phyloP scores from a whole-genome alignment of 35 echinoderm and acorn worm genomes.

The Hemicentrotus pulcherrimus region DNA sequence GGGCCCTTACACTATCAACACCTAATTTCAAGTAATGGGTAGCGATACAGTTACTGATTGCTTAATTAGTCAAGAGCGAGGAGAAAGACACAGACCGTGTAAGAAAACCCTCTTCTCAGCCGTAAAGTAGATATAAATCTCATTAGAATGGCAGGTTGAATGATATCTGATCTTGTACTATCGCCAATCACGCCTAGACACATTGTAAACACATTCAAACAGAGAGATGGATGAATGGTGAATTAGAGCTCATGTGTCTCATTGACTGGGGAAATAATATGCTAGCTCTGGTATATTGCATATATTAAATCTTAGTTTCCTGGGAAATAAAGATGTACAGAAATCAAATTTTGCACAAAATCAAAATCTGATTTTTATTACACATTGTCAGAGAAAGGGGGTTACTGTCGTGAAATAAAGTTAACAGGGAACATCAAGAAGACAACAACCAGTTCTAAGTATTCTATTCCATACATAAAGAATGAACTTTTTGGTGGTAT shows the following conservation, averaged over 20 bases:
- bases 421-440: too few species aligned
- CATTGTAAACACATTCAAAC: neutral
- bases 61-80: neutral
- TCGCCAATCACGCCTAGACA: neutral
- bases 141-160: neutral
- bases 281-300: neutral
- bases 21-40: neutral
- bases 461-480: too few species aligned
- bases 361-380: too few species aligned
- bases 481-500: too few species aligned
- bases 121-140: neutral
- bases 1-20: neutral
- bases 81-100: neutral
- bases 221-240: neutral
- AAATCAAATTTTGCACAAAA: too few species aligned
- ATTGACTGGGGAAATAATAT: neutral
- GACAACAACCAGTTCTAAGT: too few species aligned
- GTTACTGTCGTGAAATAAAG: too few species aligned
- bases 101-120: constrained; percentile 9
- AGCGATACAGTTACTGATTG: constrained; percentile 10
- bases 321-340: neutral
- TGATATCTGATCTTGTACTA: neutral
- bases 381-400: too few species aligned
- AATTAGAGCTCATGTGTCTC: neutral
- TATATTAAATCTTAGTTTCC: too few species aligned